phyloP scores from a whole-genome alignment of 2,797 vertebrate species.

The Myoxocephalus aenaeus region DNA sequence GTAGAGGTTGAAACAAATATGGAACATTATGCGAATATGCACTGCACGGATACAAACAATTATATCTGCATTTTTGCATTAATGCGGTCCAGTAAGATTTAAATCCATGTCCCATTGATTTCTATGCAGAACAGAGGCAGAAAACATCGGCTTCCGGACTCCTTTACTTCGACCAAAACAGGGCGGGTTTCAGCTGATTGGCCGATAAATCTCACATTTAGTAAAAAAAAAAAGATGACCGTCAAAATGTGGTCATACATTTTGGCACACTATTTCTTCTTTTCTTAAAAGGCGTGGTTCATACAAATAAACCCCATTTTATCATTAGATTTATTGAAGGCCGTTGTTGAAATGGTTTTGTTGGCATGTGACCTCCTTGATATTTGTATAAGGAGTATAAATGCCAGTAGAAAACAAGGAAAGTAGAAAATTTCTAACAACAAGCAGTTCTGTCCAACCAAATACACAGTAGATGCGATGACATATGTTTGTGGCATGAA shows the following conservation, averaged over 20 bases:
- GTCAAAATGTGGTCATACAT: not conserved
- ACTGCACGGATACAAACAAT: not conserved
- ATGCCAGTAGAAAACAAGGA: not conserved
- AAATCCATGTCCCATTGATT: not conserved
- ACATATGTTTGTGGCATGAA: conserved; percentile 16
- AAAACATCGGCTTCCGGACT: not conserved
- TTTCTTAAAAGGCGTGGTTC: not conserved
- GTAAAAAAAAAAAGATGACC: not conserved
- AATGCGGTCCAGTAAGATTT: not conserved
- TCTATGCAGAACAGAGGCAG: not conserved
- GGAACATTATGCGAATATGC: not conserved
- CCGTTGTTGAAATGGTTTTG: not conserved
- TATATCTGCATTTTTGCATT: not conserved
- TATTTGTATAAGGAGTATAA: not conserved
- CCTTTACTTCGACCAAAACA: not conserved
- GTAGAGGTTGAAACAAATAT: conserved; percentile 2
- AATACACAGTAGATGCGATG: not conserved
- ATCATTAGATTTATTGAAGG: not conserved
- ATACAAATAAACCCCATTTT: not conserved
- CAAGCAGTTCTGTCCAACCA: conserved; percentile 2
- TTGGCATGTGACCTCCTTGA: not conserved
- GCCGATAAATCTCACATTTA: too few relatives aligned
- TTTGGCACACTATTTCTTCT: too few relatives aligned
- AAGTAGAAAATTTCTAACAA: not conserved
- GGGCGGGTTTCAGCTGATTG: too few relatives aligned